A percentile compares a stretch with the other conserved stretches of the same genome.
Evolutionary conservation across 2,888 invertebrate genomes (phyloP).

Genomic region (Calliscelio sp.): DNA sequence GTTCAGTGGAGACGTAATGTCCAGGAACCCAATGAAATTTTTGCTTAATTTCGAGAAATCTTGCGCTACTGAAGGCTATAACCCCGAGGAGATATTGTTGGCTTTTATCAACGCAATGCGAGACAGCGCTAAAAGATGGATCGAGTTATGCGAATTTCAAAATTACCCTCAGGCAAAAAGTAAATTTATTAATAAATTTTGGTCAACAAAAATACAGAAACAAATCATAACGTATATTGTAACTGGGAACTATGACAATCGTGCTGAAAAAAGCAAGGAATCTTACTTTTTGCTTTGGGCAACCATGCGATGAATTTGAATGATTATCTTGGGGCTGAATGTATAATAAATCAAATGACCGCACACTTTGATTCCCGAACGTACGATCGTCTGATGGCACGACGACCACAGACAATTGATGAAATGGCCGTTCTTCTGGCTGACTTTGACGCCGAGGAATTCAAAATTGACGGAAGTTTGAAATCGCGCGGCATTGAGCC

Average conservation of each 20-base stretch:
- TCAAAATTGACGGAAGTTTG: too few species aligned
- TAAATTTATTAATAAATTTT: conserved; percentile 7
- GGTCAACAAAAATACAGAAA: conserved; percentile 15
- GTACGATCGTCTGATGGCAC: conserved; percentile 5
- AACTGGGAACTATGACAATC: neutral
- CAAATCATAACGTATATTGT: conserved; percentile 8
- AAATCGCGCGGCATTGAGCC: too few species aligned
- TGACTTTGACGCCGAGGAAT: too few species aligned
- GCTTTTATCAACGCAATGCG: neutral
- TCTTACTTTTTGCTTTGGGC: conserved; percentile 20
- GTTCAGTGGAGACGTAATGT: neutral
- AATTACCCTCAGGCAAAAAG: neutral
- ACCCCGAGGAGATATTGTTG: neutral
- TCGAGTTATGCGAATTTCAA: conserved; percentile 1
- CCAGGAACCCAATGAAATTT: conserved; percentile 11
- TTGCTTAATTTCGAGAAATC: neutral
- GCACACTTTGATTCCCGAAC: conserved; percentile 1
- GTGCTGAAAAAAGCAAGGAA: neutral
- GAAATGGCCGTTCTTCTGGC: conserved; percentile 30
- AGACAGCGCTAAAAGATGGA: neutral
- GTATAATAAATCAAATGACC: neutral
- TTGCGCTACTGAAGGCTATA: neutral
- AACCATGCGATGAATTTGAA: conserved; percentile 2
- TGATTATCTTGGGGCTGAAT: conserved; percentile 6
- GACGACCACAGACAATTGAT: neutral